Conservation (phyloP, 2,888 invertebrate species). For the Pycnomerus fuliginosus region DNA sequence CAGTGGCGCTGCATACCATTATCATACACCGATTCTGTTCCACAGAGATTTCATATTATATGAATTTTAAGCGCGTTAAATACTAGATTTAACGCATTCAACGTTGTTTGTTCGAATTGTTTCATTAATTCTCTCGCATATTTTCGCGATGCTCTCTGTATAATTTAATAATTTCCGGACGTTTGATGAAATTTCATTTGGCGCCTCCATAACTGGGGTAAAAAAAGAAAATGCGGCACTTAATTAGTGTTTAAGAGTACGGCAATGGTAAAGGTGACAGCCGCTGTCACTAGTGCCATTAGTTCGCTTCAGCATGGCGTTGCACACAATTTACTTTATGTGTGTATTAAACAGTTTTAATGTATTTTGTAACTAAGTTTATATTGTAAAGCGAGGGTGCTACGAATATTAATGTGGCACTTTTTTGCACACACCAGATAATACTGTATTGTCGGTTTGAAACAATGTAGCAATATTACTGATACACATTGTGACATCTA, state of each 20-base stretch:
- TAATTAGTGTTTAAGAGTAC: conserved; percentile 4
- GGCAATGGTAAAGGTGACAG: conserved; percentile 25
- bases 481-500: conserved; percentile 26
- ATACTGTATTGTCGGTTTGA: conserved; percentile 39
- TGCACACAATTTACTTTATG: conserved; percentile 48
- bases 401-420: conserved; percentile 45
- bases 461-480: conserved; percentile 42
- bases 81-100: conserved; percentile 34
- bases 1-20: conserved; percentile 36
- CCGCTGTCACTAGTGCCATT: conserved; percentile 37
- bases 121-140: conserved; percentile 31
- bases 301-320: conserved; percentile 36
- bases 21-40: conserved; percentile 32
- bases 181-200: conserved; percentile 16
- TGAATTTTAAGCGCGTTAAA: conserved; percentile 36
- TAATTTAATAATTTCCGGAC: conserved; percentile 13
- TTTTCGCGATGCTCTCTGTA: conserved; percentile 16
- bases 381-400: conserved; percentile 47
- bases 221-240: background rate
- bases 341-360: conserved; percentile 50
- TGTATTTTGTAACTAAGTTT: conserved; percentile 49
- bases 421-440: conserved; percentile 38
- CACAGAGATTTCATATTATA: conserved; percentile 33
- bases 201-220: background rate
- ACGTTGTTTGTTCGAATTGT: conserved; percentile 37